A percentile compares a stretch with the other conserved stretches of the same genome.
These are phyloP conservation scores for Triplophysa siluroides DNA, from an alignment of 2,113 vertebrate genomes.

Conservation along the genomic window DNA sequence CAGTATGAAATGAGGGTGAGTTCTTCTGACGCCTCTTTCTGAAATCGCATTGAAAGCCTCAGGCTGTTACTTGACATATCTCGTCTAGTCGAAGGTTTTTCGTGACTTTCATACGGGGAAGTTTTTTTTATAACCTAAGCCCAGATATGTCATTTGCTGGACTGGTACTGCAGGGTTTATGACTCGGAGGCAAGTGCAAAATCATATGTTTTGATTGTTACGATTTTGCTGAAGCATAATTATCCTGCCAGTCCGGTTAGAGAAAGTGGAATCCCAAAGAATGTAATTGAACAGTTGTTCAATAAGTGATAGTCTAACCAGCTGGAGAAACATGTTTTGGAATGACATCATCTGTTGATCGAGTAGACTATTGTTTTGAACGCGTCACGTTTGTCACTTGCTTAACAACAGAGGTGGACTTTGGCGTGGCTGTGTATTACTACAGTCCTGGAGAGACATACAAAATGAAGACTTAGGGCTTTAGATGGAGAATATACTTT, in stretches of 20 bases:
- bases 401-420: neutral
- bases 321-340: neutral
- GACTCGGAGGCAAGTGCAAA: conserved; percentile 22
- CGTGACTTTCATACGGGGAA: neutral
- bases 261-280: conserved; percentile 27
- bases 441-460: neutral
- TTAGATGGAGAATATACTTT: conserved; percentile 6
- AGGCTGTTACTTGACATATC: conserved; percentile 1
- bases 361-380: neutral
- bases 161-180: conserved; percentile 7
- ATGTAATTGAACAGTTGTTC: neutral
- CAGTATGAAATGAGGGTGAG: neutral
- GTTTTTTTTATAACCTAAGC: conserved; percentile 35
- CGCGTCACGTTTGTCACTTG: neutral
- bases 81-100: neutral
- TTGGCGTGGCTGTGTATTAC: neutral
- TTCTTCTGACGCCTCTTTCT: conserved; percentile 16
- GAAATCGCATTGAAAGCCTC: neutral
- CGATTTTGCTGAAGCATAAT: conserved; percentile 15
- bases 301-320: neutral
- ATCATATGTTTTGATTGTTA: conserved; percentile 28
- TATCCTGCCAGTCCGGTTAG: conserved; percentile 33
- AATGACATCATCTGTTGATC: neutral
- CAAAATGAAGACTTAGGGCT: neutral
- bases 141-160: conserved; percentile 22